Base-by-base conservation (phyloP, 2,888 invertebrate genomes). In the Caenorhabditis wallacei region DNA sequence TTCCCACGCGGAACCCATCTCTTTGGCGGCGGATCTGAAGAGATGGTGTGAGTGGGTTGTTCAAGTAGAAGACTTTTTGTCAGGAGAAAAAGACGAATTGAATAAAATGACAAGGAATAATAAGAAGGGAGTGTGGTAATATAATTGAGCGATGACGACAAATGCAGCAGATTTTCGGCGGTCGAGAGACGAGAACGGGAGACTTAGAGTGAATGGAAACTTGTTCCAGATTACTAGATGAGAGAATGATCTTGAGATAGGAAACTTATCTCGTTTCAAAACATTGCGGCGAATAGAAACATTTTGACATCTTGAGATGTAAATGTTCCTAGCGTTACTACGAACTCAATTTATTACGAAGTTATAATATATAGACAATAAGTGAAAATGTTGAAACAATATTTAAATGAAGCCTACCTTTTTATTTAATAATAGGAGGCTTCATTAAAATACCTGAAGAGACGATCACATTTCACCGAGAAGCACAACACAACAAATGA, bases 1-100 rank as follows among this genome's bases (percentile, higher is more conserved):
- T 59, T 84, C 84, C 71, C 71, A 64, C 35, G 53, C 57, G 63
- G 70, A 75, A 76, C 68, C 84, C 84, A 84, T 84, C 56, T 80
- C 61, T 59, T 66, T 37, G 76, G 66, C 74, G 72, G 69, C 63
- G 61, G 70, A 81, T 69, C 69, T 75, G 76, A 76, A 76, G 70
- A 70, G 57, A 63, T 20, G 74, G 57, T 26, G 22, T 22, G 40
- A 7, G 30, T 30, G 26, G 59, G 11, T 4, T 4, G 16, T 20
- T 18, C 26, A 40, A 24, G 26, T 20, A 51, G 8, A 37, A 74
- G 40, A 59, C 30, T n/a, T n/a, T 35, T 16, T 37, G 64, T 46
- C 40, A 57, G 22, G 43, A 68, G 43, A 53, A 64, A 37, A 48
- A 68, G 43, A 53, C 56, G 40, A 48, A 76, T 51, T 7, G 59